phyloP scores from a whole-genome alignment of 37 sponge, comb jelly and placozoan species.

The Halisarca cf. caerulea region DNA sequence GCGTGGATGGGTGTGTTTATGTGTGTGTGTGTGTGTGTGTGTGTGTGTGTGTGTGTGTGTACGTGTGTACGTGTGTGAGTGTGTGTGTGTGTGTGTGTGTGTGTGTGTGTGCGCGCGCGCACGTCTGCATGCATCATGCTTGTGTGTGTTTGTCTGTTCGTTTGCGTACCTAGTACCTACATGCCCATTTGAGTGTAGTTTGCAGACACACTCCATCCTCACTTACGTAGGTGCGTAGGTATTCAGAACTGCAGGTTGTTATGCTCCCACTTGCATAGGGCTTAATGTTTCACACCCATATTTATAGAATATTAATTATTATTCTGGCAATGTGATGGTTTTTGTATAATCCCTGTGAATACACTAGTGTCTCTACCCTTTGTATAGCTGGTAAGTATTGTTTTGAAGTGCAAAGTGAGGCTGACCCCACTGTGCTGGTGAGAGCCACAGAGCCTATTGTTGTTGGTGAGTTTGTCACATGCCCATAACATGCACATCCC shows the following conservation, averaged over 20 bases:
- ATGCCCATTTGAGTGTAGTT: no score
- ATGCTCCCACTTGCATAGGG: no score
- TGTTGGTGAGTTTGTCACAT: conserved; percentile 72
- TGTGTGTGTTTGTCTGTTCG: neutral
- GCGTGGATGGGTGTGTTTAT: neutral
- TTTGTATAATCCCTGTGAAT: no score
- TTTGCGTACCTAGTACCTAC: no score
- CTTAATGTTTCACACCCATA: no score
- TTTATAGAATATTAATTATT: no score
- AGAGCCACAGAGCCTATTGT: conserved; percentile 36
- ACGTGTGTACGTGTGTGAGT: neutral
- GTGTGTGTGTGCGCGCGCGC: neutral
- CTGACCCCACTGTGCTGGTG: conserved; percentile 29
- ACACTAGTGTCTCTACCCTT: no score
- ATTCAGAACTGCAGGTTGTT: neutral
- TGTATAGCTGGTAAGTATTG: conserved; percentile 61
- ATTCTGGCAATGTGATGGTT: no score
- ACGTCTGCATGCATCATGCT: neutral
- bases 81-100: neutral
- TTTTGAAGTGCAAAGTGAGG: conserved; percentile 60
- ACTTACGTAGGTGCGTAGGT: neutral
- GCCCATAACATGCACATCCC: no score
- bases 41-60: conserved; percentile 10
- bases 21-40: neutral
- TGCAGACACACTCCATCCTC: no score